Percentiles rank a stretch among this genome's conserved stretches.
Conservation (phyloP, 2,113 vertebrate species). For the Atractosteus spatula region DNA sequence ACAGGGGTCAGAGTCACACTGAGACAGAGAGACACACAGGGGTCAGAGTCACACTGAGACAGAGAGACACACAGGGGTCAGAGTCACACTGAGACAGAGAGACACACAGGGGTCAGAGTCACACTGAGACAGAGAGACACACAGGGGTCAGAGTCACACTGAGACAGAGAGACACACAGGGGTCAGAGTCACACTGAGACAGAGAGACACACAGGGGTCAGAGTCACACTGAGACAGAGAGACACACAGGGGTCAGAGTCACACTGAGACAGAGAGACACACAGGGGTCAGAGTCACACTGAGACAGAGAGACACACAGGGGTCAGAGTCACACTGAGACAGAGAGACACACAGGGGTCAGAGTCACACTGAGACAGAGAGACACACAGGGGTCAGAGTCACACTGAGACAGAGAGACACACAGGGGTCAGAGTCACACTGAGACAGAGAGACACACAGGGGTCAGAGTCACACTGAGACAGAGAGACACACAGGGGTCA, state of each 20-base stretch:
- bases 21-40: too few species aligned
- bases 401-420: constrained; percentile 46
- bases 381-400: neutral
- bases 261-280: neutral
- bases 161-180: constrained; percentile 2
- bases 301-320: neutral
- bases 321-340: too few species aligned
- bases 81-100: neutral
- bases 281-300: constrained; percentile 55
- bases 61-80: neutral
- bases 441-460: neutral
- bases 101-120: neutral
- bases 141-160: constrained; percentile 42
- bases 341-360: neutral
- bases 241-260: neutral
- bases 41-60: too few species aligned
- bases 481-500: neutral
- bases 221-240: constrained; percentile 1
- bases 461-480: neutral
- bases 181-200: too few species aligned
- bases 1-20: too few species aligned
- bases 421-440: too few species aligned
- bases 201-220: neutral
- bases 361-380: neutral
- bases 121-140: constrained; percentile 4